These are phyloP conservation scores for Craterocephalus amniculus DNA, from an alignment of 2,797 vertebrate species.

Conservation along the genomic window DNA sequence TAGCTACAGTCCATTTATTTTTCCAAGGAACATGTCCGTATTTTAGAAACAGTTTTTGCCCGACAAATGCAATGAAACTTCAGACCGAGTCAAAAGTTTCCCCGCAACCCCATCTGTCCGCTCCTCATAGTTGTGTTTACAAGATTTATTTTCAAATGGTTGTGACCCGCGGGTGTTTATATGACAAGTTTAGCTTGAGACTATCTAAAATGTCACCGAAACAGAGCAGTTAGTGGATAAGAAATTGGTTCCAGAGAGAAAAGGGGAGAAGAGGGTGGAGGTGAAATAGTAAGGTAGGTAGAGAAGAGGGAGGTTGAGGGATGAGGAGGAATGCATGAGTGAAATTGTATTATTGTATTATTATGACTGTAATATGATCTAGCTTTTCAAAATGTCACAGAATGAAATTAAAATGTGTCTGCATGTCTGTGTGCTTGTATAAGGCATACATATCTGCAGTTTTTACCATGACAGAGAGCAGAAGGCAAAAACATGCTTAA, in stretches of 20 bases:
- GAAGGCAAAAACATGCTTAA: constrained; percentile 43
- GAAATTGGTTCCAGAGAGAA: constrained; percentile 50
- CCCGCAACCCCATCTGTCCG: constrained; percentile 7
- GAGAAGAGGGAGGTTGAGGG: constrained; percentile 16
- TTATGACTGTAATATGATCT: background rate
- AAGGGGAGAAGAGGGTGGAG: constrained; percentile 11
- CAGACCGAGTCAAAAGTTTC: constrained; percentile 25
- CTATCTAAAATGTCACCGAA: constrained; percentile 49
- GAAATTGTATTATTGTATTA: background rate
- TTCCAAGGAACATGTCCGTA: constrained; percentile 39
- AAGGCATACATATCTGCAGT: background rate
- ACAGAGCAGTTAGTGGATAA: constrained; percentile 26
- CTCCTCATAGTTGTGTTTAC: constrained; percentile 56
- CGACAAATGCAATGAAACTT: constrained; percentile 51
- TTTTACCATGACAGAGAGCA: constrained; percentile 29
- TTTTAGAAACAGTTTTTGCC: constrained; percentile 42
- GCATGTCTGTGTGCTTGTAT: no score
- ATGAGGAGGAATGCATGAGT: background rate
- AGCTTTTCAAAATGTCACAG: background rate
- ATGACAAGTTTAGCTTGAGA: constrained; percentile 52
- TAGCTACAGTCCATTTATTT: constrained; percentile 58
- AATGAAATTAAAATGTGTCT: constrained; percentile 18
- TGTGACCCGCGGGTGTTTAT: constrained; percentile 66
- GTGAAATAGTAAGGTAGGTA: background rate
- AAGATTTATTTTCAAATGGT: constrained; percentile 61